phyloP scores from a whole-genome alignment of 35 echinoderm and acorn worm species.

The Diadema setosum region DNA sequence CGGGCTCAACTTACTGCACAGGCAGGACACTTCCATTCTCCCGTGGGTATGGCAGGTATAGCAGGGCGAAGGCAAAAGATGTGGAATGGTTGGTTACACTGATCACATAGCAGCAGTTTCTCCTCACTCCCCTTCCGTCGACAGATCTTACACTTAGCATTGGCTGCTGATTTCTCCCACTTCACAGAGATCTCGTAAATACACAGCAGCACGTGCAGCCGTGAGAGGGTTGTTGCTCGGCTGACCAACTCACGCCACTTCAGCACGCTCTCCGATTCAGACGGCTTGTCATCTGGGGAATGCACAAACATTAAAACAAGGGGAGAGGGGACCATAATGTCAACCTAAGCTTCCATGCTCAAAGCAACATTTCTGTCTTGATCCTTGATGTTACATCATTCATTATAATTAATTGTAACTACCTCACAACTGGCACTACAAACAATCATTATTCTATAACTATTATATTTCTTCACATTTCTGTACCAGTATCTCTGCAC shows the following conservation, averaged over 20 bases:
- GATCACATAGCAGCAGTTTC: slow-evolving; percentile 77
- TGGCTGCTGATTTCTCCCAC: slow-evolving; percentile 96
- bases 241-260: slow-evolving; percentile 70
- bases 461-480: no score
- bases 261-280: slow-evolving; percentile 37
- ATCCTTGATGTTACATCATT: no score
- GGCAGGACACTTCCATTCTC: slow-evolving; percentile 90
- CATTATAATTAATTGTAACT: no score
- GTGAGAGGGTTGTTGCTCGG: slow-evolving; percentile 34
- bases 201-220: slow-evolving; percentile 79
- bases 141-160: slow-evolving; percentile 97
- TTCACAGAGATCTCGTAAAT: slow-evolving; percentile 83
- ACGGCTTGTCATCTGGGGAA: not conserved
- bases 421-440: no score
- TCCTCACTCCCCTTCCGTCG: slow-evolving; percentile 73
- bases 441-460: no score
- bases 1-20: slow-evolving; percentile 84
- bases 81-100: slow-evolving; percentile 97
- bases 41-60: slow-evolving; percentile 39
- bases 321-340: no score
- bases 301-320: no score
- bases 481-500: no score
- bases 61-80: slow-evolving; percentile 78
- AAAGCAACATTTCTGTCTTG: no score
- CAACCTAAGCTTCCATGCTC: no score